Percentiles rank a stretch among this genome's conserved stretches.
These are phyloP conservation scores for Anguilla pacifica DNA, from an alignment of 2,797 vertebrate species.

Conservation along the genomic window DNA sequence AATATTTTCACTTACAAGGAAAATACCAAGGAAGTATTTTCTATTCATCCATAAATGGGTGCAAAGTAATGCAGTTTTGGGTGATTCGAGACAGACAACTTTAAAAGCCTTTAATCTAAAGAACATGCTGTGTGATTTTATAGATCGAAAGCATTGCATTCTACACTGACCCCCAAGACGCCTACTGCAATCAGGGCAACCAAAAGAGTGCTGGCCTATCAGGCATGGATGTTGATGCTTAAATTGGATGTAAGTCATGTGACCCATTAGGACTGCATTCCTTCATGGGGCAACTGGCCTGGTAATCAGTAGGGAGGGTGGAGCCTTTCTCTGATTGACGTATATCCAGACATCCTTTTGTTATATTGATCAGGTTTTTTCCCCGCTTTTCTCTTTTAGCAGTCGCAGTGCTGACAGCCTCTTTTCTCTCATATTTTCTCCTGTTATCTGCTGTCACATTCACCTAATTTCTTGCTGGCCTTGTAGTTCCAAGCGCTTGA, in stretches of 20 bases:
- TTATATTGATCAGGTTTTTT: constrained; percentile 46
- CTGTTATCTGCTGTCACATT: constrained; percentile 21
- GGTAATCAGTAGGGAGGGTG: constrained; percentile 57
- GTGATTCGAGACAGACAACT: not conserved
- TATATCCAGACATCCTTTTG: constrained; percentile 42
- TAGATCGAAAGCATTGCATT: not conserved
- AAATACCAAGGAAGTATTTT: not conserved
- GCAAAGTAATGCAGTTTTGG: not conserved
- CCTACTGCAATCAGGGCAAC: constrained; percentile 30
- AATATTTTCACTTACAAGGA: not conserved
- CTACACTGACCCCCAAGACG: not conserved
- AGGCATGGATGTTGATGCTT: constrained; percentile 66
- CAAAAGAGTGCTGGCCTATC: constrained; percentile 65
- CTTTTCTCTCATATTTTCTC: constrained; percentile 26
- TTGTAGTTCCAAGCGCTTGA: not conserved
- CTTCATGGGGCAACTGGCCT: constrained; percentile 58
- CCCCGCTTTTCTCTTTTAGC: constrained; percentile 38
- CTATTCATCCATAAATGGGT: not conserved
- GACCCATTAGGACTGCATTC: constrained; percentile 72
- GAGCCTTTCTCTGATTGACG: constrained; percentile 40
- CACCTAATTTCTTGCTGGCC: constrained; percentile 8
- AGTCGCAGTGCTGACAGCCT: constrained; percentile 15
- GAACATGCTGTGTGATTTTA: not conserved
- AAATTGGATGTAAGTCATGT: constrained; percentile 72
- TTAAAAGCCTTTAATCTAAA: not conserved